Evolutionary conservation across 2,113 vertebrate species (phyloP).

Genomic region (Grallaria varia): DNA sequence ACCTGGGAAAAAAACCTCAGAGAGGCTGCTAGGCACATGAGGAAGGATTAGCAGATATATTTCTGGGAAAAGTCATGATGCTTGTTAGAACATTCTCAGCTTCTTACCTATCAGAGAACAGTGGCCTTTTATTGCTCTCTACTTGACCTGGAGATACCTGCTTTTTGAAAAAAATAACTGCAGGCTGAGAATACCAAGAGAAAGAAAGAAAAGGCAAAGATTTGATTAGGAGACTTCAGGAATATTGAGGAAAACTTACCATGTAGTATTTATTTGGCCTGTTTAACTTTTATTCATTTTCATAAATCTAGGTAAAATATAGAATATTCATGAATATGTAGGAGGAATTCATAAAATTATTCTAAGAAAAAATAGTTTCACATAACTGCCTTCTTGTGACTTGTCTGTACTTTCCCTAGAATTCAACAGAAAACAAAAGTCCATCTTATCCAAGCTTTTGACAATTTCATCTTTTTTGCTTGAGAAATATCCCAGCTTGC

Average conservation of each 20-base stretch:
- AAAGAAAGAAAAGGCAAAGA: background rate
- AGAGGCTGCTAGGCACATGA: background rate
- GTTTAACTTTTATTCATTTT: background rate
- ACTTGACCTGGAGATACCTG: background rate
- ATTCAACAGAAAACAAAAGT: background rate
- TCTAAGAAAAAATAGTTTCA: background rate
- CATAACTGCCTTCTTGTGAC: accelerated
- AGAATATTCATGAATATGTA: background rate
- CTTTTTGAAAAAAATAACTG: background rate
- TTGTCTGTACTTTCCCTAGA: too few species aligned
- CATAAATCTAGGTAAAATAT: background rate
- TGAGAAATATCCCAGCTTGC: background rate
- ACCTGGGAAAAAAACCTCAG: background rate
- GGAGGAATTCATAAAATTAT: background rate
- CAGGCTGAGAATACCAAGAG: background rate
- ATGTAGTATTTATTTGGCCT: background rate
- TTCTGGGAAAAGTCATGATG: background rate
- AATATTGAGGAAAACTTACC: background rate
- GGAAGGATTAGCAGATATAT: background rate
- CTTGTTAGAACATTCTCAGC: background rate
- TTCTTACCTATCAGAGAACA: background rate
- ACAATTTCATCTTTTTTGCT: background rate
- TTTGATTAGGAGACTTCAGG: background rate
- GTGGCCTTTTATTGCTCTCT: background rate
- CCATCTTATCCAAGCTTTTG: background rate